Evolutionary conservation across 2,888 invertebrate species (phyloP).

Genomic region (Dynastes tityus): DNA sequence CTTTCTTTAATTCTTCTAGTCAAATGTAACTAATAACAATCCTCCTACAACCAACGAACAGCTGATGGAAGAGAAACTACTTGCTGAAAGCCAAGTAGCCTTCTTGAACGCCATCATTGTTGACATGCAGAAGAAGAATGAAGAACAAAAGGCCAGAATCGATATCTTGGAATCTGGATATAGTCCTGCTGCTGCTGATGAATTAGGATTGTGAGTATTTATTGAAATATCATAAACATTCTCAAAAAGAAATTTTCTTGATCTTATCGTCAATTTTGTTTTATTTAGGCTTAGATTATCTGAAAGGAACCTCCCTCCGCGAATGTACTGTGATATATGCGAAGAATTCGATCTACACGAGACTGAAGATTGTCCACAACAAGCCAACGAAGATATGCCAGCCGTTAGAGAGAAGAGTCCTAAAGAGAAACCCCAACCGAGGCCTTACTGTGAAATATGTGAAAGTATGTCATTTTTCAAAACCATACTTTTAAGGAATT

Average conservation of each 20-base stretch:
- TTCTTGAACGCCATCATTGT: slow-evolving; percentile 98
- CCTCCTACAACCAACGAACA: slow-evolving; percentile 59
- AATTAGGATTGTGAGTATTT: slow-evolving; percentile 70
- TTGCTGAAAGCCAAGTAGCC: slow-evolving; percentile 83
- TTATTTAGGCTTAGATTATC: slow-evolving; percentile 60
- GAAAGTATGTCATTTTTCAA: slow-evolving; percentile 78
- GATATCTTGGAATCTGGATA: slow-evolving; percentile 83
- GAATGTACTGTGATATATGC: slow-evolving; percentile 97
- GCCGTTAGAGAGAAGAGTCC: slow-evolving; percentile 59
- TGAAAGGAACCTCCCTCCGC: slow-evolving; percentile 75
- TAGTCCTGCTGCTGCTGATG: slow-evolving; percentile 66
- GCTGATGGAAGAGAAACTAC: slow-evolving; percentile 77
- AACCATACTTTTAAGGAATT: too few relatives aligned
- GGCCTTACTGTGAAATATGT: slow-evolving; percentile 94
- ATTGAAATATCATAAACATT: background rate
- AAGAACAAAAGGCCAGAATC: slow-evolving; percentile 84
- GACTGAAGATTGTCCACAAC: slow-evolving; percentile 96
- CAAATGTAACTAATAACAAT: slow-evolving; percentile 48
- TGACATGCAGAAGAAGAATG: slow-evolving; percentile 95
- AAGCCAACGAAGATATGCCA: slow-evolving; percentile 75
- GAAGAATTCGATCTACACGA: slow-evolving; percentile 97
- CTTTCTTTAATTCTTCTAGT: slow-evolving; percentile 45
- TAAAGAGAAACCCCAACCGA: slow-evolving; percentile 69
- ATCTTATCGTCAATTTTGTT: slow-evolving; percentile 38
- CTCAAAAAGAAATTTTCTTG: background rate